These are phyloP conservation scores for Rutpela maculata DNA, from an alignment of 2,888 invertebrate genomes.

Conservation along the genomic window DNA sequence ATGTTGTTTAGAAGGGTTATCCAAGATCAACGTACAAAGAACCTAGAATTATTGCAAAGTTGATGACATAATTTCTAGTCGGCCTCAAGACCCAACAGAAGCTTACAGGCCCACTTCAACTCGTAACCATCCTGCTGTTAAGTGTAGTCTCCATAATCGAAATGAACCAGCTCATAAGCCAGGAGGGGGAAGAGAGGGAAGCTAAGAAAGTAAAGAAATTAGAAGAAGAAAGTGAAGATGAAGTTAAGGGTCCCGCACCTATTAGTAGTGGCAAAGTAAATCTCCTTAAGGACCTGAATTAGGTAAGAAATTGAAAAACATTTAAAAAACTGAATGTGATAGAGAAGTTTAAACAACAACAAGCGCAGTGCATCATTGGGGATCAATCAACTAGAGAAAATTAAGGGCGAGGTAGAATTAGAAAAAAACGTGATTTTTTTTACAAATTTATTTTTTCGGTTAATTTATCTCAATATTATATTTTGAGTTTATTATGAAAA, in stretches of 20 bases:
- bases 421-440: constrained; percentile 77
- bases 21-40: constrained; percentile 81
- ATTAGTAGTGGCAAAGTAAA: constrained; percentile 66
- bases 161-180: constrained; percentile 74
- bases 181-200: constrained; percentile 86
- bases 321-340: constrained; percentile 94
- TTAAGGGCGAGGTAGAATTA: constrained; percentile 86
- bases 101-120: constrained; percentile 87
- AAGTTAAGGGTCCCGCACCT: constrained; percentile 60
- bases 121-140: constrained; percentile 82
- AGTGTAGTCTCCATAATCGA: constrained; percentile 83
- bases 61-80: constrained; percentile 81
- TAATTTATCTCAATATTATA: constrained; percentile 40
- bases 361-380: constrained; percentile 88
- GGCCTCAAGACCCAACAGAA: constrained; percentile 78
- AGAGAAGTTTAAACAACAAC: constrained; percentile 89
- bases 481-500: constrained; percentile 31
- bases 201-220: constrained; percentile 80
- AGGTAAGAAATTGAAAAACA: constrained; percentile 89
- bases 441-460: constrained; percentile 41
- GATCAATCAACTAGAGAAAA: constrained; percentile 91
- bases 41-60: constrained; percentile 80
- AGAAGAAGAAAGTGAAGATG: constrained; percentile 66
- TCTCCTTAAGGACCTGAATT: constrained; percentile 86
- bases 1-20: constrained; percentile 88